A percentile compares a stretch with the other conserved stretches of the same genome.
phyloP scores from a whole-genome alignment of 2,113 vertebrate genomes.

The Pygoscelis antarcticus region DNA sequence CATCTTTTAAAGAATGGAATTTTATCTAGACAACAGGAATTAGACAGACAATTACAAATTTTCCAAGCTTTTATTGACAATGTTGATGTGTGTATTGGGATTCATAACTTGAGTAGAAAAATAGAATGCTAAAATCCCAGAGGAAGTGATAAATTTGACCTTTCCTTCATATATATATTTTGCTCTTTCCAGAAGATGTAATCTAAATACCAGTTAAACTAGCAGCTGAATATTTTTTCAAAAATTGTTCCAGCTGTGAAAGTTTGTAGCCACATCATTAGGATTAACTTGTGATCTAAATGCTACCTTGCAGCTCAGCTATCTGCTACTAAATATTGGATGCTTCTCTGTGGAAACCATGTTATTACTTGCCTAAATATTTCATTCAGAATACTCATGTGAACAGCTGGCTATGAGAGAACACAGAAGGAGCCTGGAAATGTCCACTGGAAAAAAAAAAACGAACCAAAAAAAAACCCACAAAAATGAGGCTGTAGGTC shows the following conservation, averaged over 20 bases:
- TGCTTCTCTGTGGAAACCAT: background rate
- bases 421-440: background rate
- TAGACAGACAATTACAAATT: background rate
- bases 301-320: background rate
- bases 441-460: background rate
- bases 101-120: background rate
- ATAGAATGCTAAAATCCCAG: background rate
- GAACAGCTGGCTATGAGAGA: background rate
- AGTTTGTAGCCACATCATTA: background rate
- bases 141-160: background rate
- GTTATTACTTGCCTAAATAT: slow-evolving; percentile 37
- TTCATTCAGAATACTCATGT: background rate
- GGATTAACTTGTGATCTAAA: slow-evolving; percentile 49
- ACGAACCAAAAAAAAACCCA: too few relatives aligned
- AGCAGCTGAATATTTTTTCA: background rate
- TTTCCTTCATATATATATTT: background rate
- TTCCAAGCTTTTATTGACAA: background rate
- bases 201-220: background rate
- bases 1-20: background rate
- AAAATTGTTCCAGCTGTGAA: background rate
- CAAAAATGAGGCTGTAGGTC: background rate
- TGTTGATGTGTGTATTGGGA: background rate
- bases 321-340: slow-evolving; percentile 39
- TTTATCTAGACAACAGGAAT: background rate
- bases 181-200: background rate